phyloP scores from a whole-genome alignment of 2,113 vertebrate species.

The Haplochromis vanheusdeni region DNA sequence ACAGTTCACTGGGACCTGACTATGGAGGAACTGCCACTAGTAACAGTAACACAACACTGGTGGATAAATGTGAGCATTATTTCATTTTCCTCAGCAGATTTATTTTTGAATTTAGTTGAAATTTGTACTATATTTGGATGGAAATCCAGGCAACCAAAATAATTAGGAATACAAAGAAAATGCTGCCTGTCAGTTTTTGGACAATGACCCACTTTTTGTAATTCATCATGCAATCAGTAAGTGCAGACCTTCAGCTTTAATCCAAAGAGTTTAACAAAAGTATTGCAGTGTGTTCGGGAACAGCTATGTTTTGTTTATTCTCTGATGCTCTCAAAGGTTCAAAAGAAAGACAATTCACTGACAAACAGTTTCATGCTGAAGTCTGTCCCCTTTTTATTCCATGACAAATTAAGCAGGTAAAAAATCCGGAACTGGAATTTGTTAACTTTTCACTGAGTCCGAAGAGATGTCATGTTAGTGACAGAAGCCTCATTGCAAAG shows the following conservation, averaged over 20 bases:
- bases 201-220: not conserved
- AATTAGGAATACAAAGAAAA: not conserved
- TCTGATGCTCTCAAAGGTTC: not conserved
- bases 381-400: not conserved
- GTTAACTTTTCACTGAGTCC: not conserved
- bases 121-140: not conserved
- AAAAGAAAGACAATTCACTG: not conserved
- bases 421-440: not conserved
- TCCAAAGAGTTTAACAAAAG: not conserved
- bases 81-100: not conserved
- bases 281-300: not conserved
- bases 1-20: not conserved
- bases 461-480: not conserved
- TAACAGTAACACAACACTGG: not conserved
- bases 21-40: not conserved
- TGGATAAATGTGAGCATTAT: not conserved
- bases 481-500: not conserved
- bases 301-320: not conserved
- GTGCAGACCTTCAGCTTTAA: not conserved
- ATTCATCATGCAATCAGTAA: fast-evolving
- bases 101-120: not conserved
- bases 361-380: not conserved
- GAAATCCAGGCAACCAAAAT: not conserved
- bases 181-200: not conserved
- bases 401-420: not conserved